Base-by-base conservation (phyloP, 2,797 vertebrate species). In the Hozukius guyotensis region DNA sequence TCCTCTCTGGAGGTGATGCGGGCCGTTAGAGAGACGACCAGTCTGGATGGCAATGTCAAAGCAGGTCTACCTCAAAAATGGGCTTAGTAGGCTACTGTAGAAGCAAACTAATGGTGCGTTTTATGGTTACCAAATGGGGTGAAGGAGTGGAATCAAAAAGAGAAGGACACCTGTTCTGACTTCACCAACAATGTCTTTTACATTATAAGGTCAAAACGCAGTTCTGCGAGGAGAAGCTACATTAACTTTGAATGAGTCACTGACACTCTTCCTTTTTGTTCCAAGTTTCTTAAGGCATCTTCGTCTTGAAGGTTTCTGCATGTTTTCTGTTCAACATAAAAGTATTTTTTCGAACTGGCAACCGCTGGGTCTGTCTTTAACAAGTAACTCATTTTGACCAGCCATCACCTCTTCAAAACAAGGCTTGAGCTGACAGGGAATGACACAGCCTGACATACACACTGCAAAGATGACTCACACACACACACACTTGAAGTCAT, bases 391-490 rank as follows among this genome's bases (percentile, higher is more conserved):
- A 12, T 74, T 71, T 53, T 77, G 77, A 85, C 72, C 75, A 18
- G 63, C 64, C 74, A 34, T 87, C 80, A 72, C 56, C 76, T 72
- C 75, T 68, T 85, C 52, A 60, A 77, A 86, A 55, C 53, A 46
- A 80, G 74, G 72, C 79, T n/a, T 14, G 68, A 84, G 20, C 79
- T 85, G 85, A 81, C 72, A 72, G 56, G 55, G 64, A 60, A 82
- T 67, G 78, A 77, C 76, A 68, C 52, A 66, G 72, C 63, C 55
- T 75, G 64, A 84, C 63, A 82, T 72, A 62, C 76, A 81, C 62
- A 52, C 85, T 78, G 83, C 75, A 77, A 80, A 65, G 68, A 90
- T 88, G 87, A 91, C 80, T 90, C 87, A 85, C 60, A 42, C 67
- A 63, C n/a, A 75, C 31, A 25, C 29, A 52, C 20, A 31, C 77